Base-by-base conservation (phyloP, 2,797 vertebrate genomes). In the Parauchenoglanis punctatus region DNA sequence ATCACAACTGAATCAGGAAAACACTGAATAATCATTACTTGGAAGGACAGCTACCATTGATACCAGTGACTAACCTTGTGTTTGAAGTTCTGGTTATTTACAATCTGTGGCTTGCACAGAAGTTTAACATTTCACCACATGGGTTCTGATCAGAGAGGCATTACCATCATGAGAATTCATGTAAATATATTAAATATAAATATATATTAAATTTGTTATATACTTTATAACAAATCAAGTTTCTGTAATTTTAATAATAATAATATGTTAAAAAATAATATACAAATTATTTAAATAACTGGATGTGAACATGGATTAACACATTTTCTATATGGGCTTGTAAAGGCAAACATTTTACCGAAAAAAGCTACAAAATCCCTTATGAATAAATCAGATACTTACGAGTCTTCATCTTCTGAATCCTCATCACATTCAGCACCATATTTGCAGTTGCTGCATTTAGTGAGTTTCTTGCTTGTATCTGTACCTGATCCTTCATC, bases 341-440 rank as follows among this genome's bases (percentile, higher is more conserved):
- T 72, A 11, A 20, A 72, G 18, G 68, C 7, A 44, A 70, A 23
- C 40, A 72, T 68, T 68, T 68, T 35, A 68, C 67, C 17, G 28
- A 77, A 68, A 35, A 17, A 44, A 23, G 61, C 5, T 40, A 58
- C 52, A 72, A 35, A 65, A 73, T 44, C 8, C 23, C 44, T 35
- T 23, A 12, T 23, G 28, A 58, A 11, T 56, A 58, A 58, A 35
- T 13, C 78, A 44, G 58, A n/a, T 54, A 95, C 97, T 97, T 89
- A 99, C 98, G 97, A 96, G 85, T 91, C 90, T 81, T 97, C 95
- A 80, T 99, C 98, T 93, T 99, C 98, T 25, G 98, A 97, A 93
- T 99, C 98, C 94, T 99, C 98, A 65, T 99, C 98, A 93, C 98
- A 99, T 88, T 99, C 98, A 8, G 98, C 98, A 90, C 98, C 98